Percentiles rank a stretch among this genome's conserved stretches.
Evolutionary conservation across 1,140 invertebrate species (phyloP).

Genomic region (Thereuonema tuberculata): DNA sequence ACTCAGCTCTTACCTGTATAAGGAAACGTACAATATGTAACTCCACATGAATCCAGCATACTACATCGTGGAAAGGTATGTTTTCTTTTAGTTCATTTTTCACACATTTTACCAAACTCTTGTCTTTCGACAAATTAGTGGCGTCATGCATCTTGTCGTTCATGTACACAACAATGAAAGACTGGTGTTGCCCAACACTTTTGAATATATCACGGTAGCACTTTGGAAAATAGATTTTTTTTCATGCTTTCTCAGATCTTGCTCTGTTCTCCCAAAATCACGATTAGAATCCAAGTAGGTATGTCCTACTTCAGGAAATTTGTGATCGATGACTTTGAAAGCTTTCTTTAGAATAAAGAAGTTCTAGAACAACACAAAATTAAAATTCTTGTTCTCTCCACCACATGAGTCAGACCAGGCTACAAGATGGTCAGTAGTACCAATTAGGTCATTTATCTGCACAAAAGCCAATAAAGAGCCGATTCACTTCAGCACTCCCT

Average conservation of each 20-base stretch:
- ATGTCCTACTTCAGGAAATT: slow-evolving; percentile 19
- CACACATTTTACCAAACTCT: background rate
- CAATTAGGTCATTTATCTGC: background rate
- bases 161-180: background rate
- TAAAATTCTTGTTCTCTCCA: slow-evolving; percentile 12
- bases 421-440: slow-evolving; percentile 3
- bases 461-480: slow-evolving; percentile 6
- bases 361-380: slow-evolving; percentile 10
- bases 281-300: slow-evolving; percentile 19
- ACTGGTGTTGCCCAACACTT: background rate
- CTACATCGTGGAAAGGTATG: background rate
- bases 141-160: background rate
- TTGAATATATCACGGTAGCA: background rate
- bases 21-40: background rate
- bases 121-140: background rate
- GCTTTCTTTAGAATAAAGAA: slow-evolving; percentile 7
- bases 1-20: background rate
- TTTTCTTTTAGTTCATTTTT: background rate
- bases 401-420: slow-evolving; percentile 7
- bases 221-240: background rate
- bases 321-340: slow-evolving; percentile 18
- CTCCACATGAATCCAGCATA: background rate
- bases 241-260: background rate
- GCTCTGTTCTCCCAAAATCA: slow-evolving; percentile 10
- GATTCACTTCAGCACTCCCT: slow-evolving; percentile 4